These are phyloP conservation scores for Lordiphosa fenestrarum DNA, from an alignment of 2,888 invertebrate genomes.

Conservation along the genomic window DNA sequence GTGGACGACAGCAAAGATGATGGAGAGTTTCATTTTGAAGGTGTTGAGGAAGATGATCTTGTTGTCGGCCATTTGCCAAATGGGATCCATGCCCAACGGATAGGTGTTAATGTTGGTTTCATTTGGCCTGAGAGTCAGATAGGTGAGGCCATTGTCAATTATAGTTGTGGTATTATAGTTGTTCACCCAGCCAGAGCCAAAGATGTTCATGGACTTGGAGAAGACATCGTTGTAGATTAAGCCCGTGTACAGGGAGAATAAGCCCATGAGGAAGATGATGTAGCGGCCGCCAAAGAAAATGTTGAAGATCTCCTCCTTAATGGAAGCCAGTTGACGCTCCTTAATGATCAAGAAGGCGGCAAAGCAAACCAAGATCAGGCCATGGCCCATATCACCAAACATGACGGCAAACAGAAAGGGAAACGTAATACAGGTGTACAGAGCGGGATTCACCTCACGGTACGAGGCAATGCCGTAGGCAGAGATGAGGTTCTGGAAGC, in stretches of 20 bases:
- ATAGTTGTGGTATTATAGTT: slow-evolving; percentile 82
- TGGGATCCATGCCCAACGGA: slow-evolving; percentile 90
- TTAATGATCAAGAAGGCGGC: slow-evolving; percentile 89
- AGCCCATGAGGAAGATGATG: slow-evolving; percentile 97
- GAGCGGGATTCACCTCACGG: slow-evolving; percentile 94
- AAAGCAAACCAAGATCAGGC: slow-evolving; percentile 89
- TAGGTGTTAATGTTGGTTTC: slow-evolving; percentile 85
- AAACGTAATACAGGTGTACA: slow-evolving; percentile 94
- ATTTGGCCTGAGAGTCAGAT: slow-evolving; percentile 75
- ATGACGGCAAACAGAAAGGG: slow-evolving; percentile 97
- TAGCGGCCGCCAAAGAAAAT: slow-evolving; percentile 99
- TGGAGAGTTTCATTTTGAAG: slow-evolving; percentile 97
- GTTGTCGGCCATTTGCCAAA: slow-evolving; percentile 90
- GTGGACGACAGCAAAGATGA: slow-evolving; percentile 95
- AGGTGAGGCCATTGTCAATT: slow-evolving; percentile 9
- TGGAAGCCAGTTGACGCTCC: slow-evolving; percentile 88
- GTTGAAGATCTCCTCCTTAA: slow-evolving; percentile 93
- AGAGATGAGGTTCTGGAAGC: slow-evolving; percentile 96
- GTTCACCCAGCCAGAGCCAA: slow-evolving; percentile 91
- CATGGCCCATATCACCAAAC: slow-evolving; percentile 98
- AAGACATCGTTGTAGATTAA: slow-evolving; percentile 99
- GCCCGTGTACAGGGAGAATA: slow-evolving; percentile 98
- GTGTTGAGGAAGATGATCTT: slow-evolving; percentile 97
- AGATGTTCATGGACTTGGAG: slow-evolving; percentile 96
- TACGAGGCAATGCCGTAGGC: slow-evolving; percentile 96